Conservation (phyloP, 92 coral and sea anemone genomes). For the Montipora capitata region DNA sequence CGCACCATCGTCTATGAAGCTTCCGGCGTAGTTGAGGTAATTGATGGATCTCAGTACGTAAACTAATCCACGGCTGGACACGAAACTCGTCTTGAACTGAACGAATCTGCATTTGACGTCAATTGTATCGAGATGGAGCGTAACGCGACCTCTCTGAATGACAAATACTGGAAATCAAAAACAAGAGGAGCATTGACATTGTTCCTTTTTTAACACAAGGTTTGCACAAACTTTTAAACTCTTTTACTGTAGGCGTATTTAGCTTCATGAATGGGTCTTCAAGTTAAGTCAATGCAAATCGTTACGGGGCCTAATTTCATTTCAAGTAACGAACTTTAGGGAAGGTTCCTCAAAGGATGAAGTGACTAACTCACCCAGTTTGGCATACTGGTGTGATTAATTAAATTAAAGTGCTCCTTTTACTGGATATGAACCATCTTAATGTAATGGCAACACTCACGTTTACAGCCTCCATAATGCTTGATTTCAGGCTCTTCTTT, state of each 20-base stretch:
- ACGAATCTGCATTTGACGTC: constrained; percentile 14
- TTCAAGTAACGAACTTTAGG: too few species aligned
- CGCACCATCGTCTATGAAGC: background rate
- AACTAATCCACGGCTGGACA: constrained; percentile 29
- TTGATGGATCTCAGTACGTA: constrained; percentile 74
- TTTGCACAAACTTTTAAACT: too few species aligned
- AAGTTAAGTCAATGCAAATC: too few species aligned
- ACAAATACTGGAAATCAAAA: constrained; percentile 64
- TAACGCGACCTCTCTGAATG: constrained; percentile 80
- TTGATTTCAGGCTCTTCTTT: constrained; percentile 30
- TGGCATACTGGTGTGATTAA: too few species aligned
- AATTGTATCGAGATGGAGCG: constrained; percentile 55
- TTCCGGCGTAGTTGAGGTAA: constrained; percentile 68
- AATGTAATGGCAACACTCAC: constrained; percentile 32
- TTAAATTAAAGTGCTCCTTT: too few species aligned
- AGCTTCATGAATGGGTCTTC: too few species aligned
- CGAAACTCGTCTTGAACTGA: constrained; percentile 3
- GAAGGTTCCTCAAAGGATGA: too few species aligned
- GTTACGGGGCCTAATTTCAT: too few species aligned
- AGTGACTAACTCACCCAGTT: too few species aligned
- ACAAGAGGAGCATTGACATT: too few species aligned
- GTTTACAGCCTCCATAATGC: constrained; percentile 69
- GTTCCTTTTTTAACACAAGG: background rate
- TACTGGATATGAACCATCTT: too few species aligned
- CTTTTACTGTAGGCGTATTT: too few species aligned